Evolutionary conservation across 2,797 vertebrate genomes (phyloP).

Genomic region (Muscicapa comitata): DNA sequence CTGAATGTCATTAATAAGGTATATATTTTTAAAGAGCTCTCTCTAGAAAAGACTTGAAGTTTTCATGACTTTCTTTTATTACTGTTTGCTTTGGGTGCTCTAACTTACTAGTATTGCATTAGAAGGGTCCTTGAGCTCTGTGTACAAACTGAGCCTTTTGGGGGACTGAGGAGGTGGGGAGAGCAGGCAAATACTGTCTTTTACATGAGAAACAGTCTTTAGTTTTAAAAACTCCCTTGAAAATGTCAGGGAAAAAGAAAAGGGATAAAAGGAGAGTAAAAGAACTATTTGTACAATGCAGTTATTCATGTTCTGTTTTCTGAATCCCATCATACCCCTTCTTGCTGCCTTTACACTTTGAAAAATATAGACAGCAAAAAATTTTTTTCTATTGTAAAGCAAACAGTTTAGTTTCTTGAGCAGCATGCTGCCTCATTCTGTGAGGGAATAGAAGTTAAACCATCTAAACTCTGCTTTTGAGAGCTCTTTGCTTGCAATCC

Average conservation of each 20-base stretch:
- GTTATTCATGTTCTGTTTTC: not conserved
- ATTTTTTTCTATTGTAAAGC: not conserved
- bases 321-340: fast-evolving
- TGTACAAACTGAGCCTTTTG: not conserved
- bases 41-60: not conserved
- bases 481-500: not conserved
- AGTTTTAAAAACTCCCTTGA: not conserved
- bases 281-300: not conserved
- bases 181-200: not conserved
- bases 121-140: not conserved
- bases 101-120: not conserved
- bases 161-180: not conserved
- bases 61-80: not conserved
- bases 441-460: not conserved
- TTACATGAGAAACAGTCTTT: not conserved
- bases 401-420: not conserved
- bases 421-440: not conserved
- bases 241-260: not conserved
- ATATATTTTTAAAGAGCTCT: not conserved
- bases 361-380: not conserved
- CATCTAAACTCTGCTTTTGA: not conserved
- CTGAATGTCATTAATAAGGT: not conserved
- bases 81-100: not conserved
- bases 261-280: not conserved
- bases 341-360: not conserved